Evolutionary conservation across 2,888 invertebrate species (phyloP).

Genomic region (Vanessa cardui): DNA sequence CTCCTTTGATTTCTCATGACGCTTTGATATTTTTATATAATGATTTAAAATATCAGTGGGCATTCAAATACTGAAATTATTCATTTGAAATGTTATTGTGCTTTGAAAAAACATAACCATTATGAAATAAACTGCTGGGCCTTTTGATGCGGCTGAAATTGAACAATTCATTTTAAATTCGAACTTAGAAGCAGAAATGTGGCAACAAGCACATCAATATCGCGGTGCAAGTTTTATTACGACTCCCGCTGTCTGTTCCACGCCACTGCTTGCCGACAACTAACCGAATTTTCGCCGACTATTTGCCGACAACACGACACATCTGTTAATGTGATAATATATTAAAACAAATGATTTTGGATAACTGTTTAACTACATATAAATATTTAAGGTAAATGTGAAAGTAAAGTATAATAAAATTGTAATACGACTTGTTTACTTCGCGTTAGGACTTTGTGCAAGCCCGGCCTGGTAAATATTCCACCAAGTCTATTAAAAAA

Average conservation of each 20-base stretch:
- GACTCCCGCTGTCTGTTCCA: slow-evolving; percentile 48
- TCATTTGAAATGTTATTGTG: not conserved
- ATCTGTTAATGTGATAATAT: slow-evolving; percentile 17
- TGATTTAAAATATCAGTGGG: too few relatives aligned
- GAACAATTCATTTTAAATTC: slow-evolving; percentile 12
- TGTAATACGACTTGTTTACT: too few relatives aligned
- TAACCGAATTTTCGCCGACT: slow-evolving; percentile 10
- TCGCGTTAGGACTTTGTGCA: too few relatives aligned
- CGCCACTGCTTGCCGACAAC: slow-evolving; percentile 34
- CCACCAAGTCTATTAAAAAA: too few relatives aligned
- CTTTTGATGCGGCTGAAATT: not conserved
- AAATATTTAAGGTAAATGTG: not conserved
- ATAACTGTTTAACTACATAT: not conserved
- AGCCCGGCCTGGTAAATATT: too few relatives aligned
- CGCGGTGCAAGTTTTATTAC: slow-evolving; percentile 34
- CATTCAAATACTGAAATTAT: not conserved
- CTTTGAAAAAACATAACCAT: not conserved
- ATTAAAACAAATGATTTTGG: slow-evolving; percentile 12
- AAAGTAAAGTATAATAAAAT: not conserved
- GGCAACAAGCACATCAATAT: slow-evolving; percentile 21
- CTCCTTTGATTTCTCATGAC: too few relatives aligned
- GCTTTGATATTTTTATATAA: too few relatives aligned
- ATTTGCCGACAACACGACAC: slow-evolving; percentile 15
- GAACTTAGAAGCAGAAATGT: slow-evolving; percentile 6
- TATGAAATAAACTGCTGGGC: not conserved